Base-by-base conservation (phyloP, 2,888 invertebrate species). In the Acrobasis consociella region DNA sequence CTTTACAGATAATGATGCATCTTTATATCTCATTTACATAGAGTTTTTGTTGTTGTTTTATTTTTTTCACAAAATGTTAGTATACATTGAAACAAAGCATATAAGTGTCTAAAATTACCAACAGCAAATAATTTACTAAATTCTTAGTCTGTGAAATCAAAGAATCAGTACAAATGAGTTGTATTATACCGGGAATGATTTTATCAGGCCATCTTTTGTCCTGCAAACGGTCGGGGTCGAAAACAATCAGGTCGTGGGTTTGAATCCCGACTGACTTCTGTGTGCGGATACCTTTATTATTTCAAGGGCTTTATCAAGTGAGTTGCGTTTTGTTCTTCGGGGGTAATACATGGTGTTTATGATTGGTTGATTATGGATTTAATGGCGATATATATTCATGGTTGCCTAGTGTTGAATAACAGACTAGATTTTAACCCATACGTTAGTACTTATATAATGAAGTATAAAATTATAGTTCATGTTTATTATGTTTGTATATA, bases 131-230 rank as follows among this genome's bases (percentile, higher is more conserved):
- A 58, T 58, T 49, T 10, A n/a, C 49, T 49, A 22, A 52, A 51
- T 31, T 42, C n/a, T 59, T 11, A 49, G 42, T 56, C 49, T 1
- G 16, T 0, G 8, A 39, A 60, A 39, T 42, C 50, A 56, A 55
- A 38, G 62, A 62, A 49, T 62, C 62, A 70, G 72, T 69, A 69
- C 70, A 71, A 74, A 72, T 73, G 68, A 72, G 71, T 68, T 71
- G 69, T 71, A 67, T 62, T 38, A 62, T 53, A 37, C 9, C 37
- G 70, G 67, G 73, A 71, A 77, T 78, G 86, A 86, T 87, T 85
- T 87, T 90, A 91, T 89, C 89, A 83, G 81, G 69, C 66, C 76
- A 82, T 81, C 83, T 76, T 85, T 91, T 91, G 89, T 87, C 73
- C 76, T 67, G 63, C 70, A 70, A 74, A 77, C 73, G 74, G 71